Evolutionary conservation across 2,113 vertebrate species (phyloP).

Genomic region (Podocnemis expansa): DNA sequence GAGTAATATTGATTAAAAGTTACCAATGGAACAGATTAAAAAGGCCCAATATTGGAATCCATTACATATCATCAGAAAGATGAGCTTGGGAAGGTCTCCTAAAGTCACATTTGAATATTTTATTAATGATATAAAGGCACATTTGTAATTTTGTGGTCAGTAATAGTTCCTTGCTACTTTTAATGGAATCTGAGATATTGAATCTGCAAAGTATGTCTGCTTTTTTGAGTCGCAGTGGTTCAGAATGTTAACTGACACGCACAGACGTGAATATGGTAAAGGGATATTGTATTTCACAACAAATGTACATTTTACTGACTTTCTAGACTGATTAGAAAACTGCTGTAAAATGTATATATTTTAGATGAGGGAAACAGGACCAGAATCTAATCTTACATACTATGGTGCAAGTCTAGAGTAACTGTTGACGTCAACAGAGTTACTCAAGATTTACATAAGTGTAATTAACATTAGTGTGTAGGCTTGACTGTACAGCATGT

Average conservation of each 20-base stretch:
- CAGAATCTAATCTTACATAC: not conserved
- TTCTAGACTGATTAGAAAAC: not conserved
- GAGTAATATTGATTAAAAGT: not conserved
- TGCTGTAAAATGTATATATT: not conserved
- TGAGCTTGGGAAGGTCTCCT: not conserved
- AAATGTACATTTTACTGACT: not conserved
- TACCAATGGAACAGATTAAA: not conserved
- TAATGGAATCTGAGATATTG: not conserved
- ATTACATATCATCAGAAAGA: not conserved
- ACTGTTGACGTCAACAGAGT: not conserved
- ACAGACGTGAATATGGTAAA: not conserved
- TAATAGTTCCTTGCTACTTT: not conserved
- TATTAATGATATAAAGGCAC: not conserved
- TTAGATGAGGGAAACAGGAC: not conserved
- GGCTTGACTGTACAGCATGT: not conserved
- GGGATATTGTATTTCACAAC: not conserved
- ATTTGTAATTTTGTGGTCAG: not conserved
- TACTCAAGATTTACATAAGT: not conserved
- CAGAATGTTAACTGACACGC: not conserved
- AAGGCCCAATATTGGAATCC: not conserved
- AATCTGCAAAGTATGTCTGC: rapidly evolving
- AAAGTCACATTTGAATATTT: not conserved
- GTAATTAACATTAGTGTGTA: not conserved
- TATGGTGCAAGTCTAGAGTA: not conserved
- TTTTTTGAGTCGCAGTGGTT: not conserved